These are phyloP conservation scores for Thaumetopoea pityocampa DNA, from an alignment of 1,140 invertebrate species.

Conservation along the genomic window DNA sequence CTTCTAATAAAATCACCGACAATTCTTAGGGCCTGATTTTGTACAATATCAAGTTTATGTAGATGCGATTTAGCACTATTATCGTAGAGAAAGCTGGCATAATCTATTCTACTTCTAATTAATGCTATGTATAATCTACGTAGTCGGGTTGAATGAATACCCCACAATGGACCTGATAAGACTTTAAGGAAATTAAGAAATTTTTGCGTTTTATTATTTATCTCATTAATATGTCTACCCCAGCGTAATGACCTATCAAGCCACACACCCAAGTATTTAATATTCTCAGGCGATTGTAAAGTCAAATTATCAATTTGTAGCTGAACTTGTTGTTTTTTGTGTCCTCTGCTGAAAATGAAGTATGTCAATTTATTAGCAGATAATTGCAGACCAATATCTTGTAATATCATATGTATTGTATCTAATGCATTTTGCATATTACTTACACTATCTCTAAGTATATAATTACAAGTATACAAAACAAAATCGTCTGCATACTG, in stretches of 20 bases:
- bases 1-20: not conserved
- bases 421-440: conserved; percentile 13
- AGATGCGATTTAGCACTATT: not conserved
- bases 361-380: conserved; percentile 11
- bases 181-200: not conserved
- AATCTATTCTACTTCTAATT: not conserved
- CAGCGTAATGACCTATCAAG: conserved; percentile 20
- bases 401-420: conserved; percentile 3
- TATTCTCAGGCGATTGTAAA: conserved; percentile 8
- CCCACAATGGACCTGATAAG: not conserved
- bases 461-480: conserved; percentile 6
- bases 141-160: not conserved
- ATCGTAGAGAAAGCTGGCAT: not conserved
- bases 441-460: conserved; percentile 6
- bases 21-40: not conserved
- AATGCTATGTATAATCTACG: not conserved
- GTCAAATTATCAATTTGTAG: conserved; percentile 5
- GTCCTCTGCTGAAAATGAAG: conserved; percentile 13
- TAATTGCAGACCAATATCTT: conserved; percentile 11
- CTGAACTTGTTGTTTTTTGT: not conserved
- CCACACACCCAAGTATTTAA: conserved; percentile 24
- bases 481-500: conserved; percentile 28
- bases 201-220: conserved; percentile 1
- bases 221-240: conserved; percentile 23
- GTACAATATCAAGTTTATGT: not conserved